These are phyloP conservation scores for Diadumene lineata DNA, from an alignment of 92 coral and sea anemone species.

Conservation along the genomic window DNA sequence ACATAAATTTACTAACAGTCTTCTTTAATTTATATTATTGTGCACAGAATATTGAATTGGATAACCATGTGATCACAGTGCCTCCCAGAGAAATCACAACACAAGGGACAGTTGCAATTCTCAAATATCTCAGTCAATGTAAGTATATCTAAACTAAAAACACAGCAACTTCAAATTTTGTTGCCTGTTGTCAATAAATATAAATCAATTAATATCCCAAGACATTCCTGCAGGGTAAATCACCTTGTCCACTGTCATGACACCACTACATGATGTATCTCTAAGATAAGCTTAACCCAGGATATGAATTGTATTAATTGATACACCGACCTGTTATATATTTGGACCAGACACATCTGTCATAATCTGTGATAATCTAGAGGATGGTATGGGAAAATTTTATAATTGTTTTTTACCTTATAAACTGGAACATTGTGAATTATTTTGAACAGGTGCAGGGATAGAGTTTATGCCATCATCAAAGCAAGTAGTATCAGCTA, in stretches of 20 bases:
- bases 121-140: slow-evolving; percentile 88
- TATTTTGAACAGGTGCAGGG: slow-evolving; percentile 94
- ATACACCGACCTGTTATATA: too few species aligned
- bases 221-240: too few species aligned
- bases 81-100: slow-evolving; percentile 81
- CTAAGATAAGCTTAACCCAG: too few species aligned
- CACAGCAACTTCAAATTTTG: neutral
- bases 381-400: too few species aligned
- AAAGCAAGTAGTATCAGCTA: slow-evolving; percentile 65
- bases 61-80: slow-evolving; percentile 59
- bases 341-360: too few species aligned
- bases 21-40: neutral
- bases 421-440: neutral
- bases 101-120: slow-evolving; percentile 85
- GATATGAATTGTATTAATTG: too few species aligned
- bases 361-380: too few species aligned
- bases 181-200: neutral
- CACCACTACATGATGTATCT: too few species aligned
- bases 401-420: too few species aligned
- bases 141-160: slow-evolving; percentile 8
- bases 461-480: slow-evolving; percentile 95
- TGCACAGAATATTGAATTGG: slow-evolving; percentile 76
- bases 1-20: neutral
- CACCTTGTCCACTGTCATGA: too few species aligned
- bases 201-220: too few species aligned